Percentiles rank a stretch among this genome's conserved stretches.
These are phyloP conservation scores for Suncus etruscus DNA, from an alignment of 2,113 vertebrate species.

Conservation along the genomic window DNA sequence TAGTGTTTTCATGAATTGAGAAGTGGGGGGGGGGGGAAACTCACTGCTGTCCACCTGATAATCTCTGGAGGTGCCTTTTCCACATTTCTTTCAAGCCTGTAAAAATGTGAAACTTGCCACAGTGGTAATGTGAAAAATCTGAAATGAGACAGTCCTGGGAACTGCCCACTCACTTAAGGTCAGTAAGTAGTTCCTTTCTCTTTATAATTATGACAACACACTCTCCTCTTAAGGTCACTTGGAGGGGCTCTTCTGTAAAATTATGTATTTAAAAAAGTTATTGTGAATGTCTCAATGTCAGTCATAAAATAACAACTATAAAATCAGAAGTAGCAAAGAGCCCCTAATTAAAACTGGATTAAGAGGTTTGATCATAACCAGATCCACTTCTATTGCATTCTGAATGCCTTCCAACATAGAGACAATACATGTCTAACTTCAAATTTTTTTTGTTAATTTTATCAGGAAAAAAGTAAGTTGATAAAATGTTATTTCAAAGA, in stretches of 20 bases:
- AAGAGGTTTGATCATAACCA: slow-evolving; percentile 65
- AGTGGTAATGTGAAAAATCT: slow-evolving; percentile 66
- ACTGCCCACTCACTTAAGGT: slow-evolving; percentile 66
- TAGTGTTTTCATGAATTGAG: background rate
- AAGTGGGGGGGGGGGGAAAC: background rate
- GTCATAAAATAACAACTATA: slow-evolving; percentile 63
- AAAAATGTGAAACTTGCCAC: slow-evolving; percentile 41
- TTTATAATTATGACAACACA: slow-evolving; percentile 65
- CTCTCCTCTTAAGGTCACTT: slow-evolving; percentile 74
- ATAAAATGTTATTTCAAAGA: slow-evolving; percentile 62
- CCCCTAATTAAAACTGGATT: slow-evolving; percentile 76
- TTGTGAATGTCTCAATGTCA: slow-evolving; percentile 67
- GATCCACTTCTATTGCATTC: slow-evolving; percentile 48
- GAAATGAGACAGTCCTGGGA: slow-evolving; percentile 77
- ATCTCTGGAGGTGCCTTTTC: background rate
- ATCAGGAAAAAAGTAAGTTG: slow-evolving; percentile 40
- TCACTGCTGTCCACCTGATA: background rate
- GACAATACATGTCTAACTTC: slow-evolving; percentile 30
- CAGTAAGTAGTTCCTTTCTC: slow-evolving; percentile 61
- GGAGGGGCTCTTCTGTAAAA: slow-evolving; percentile 63
- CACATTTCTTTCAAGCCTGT: background rate
- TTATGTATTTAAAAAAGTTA: slow-evolving; percentile 70
- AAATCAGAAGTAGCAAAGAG: slow-evolving; percentile 69
- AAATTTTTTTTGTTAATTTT: slow-evolving; percentile 44
- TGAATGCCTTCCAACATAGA: background rate